These are phyloP conservation scores for Drosophila obscura DNA, from an alignment of 1,140 invertebrate species.

Conservation along the genomic window DNA sequence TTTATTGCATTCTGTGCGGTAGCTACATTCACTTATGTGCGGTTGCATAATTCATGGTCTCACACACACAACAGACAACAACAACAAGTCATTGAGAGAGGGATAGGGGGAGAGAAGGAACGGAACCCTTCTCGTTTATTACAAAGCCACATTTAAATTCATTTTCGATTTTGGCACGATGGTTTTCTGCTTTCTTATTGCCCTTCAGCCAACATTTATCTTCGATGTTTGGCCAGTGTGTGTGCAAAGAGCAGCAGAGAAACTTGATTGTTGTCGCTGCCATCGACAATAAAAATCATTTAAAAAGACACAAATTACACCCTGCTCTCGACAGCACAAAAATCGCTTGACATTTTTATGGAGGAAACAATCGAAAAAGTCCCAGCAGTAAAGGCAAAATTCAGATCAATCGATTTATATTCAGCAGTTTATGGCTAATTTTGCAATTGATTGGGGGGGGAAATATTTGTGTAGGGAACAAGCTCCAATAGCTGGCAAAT, in stretches of 20 bases:
- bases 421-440: too few species aligned
- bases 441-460: too few species aligned
- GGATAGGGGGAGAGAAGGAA: neutral
- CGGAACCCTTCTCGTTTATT: slow-evolving; percentile 66
- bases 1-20: slow-evolving; percentile 52
- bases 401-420: too few species aligned
- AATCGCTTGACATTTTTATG: slow-evolving; percentile 66
- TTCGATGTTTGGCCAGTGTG: slow-evolving; percentile 50
- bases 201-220: slow-evolving; percentile 62
- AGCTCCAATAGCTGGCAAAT: neutral
- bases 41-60: slow-evolving; percentile 75
- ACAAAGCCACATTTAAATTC: slow-evolving; percentile 76
- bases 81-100: neutral
- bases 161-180: slow-evolving; percentile 71
- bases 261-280: slow-evolving; percentile 43
- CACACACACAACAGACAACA: slow-evolving; percentile 8
- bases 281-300: slow-evolving; percentile 76
- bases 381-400: slow-evolving; percentile 7
- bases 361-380: slow-evolving; percentile 16
- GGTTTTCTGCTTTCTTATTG: slow-evolving; percentile 22
- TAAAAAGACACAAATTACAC: slow-evolving; percentile 79
- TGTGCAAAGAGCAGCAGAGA: slow-evolving; percentile 6
- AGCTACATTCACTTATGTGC: slow-evolving; percentile 58
- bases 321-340: slow-evolving; percentile 26
- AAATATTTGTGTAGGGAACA: neutral